phyloP scores from a whole-genome alignment of 2,113 vertebrate species.

The Columba janthina region DNA sequence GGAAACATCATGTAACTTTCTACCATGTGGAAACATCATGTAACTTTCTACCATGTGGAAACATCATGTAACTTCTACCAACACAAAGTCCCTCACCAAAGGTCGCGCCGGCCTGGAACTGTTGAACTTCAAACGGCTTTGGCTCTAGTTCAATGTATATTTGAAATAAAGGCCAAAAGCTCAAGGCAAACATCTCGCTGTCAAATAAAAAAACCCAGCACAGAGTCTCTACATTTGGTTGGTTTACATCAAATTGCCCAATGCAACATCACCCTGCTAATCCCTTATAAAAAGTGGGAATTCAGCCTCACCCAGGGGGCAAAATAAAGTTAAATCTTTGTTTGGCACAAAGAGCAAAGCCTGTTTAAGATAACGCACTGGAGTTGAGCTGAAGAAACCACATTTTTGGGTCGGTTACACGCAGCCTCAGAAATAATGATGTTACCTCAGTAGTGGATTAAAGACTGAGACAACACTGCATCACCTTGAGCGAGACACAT shows the following conservation, averaged over 20 bases:
- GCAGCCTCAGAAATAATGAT: fast-evolving
- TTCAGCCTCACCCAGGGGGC: not conserved
- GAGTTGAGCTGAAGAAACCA: not conserved
- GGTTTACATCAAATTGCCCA: not conserved
- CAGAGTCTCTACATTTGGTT: fast-evolving
- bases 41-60: no score
- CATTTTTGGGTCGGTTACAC: not conserved
- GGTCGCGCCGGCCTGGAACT: no score
- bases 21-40: no score
- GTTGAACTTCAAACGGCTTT: no score
- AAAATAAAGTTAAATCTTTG: not conserved
- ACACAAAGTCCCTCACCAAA: no score
- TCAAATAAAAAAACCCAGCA: not conserved
- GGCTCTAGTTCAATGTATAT: fast-evolving
- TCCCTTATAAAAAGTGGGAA: not conserved
- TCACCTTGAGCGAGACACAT: no score
- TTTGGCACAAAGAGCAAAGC: not conserved
- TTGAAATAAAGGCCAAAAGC: not conserved
- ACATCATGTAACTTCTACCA: no score
- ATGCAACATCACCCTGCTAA: fast-evolving
- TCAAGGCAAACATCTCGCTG: not conserved
- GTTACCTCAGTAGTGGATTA: no score
- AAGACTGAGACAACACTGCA: no score
- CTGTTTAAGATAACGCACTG: not conserved
- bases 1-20: no score